Percentiles rank a stretch among this genome's conserved stretches.
phyloP scores from a whole-genome alignment of 2,888 invertebrate species.

The Rhingia rostrata region DNA sequence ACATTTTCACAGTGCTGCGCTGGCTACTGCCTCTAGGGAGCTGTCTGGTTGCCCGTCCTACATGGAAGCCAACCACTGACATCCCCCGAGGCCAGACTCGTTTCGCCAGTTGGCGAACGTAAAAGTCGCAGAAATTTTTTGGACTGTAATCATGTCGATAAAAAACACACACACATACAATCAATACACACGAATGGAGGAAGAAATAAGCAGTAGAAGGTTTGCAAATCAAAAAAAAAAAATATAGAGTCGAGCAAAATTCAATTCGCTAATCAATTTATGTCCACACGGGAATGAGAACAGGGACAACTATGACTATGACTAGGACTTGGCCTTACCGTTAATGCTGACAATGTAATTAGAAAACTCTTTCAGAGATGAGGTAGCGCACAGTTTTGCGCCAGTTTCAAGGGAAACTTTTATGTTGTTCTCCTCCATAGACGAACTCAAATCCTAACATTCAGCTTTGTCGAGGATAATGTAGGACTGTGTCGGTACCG shows the following conservation, averaged over 20 bases:
- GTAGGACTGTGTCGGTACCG: background rate
- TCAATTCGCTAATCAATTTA: conserved; percentile 74
- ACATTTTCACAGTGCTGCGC: conserved; percentile 6
- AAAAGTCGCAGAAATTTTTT: conserved; percentile 13
- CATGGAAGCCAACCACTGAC: conserved; percentile 17
- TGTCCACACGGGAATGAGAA: conserved; percentile 55
- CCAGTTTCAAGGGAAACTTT: conserved; percentile 60
- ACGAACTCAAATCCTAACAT: conserved; percentile 10
- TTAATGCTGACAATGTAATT: conserved; percentile 72
- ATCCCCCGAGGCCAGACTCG: conserved; percentile 31
- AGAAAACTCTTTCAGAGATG: conserved; percentile 58
- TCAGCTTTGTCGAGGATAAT: conserved; percentile 22
- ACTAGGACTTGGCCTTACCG: conserved; percentile 31
- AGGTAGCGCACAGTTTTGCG: conserved; percentile 16
- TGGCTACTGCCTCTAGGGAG: conserved; percentile 52
- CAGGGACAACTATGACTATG: conserved; percentile 35
- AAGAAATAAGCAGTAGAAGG: conserved; percentile 35
- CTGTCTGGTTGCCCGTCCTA: conserved; percentile 59
- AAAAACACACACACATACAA: background rate
- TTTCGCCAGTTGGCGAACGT: conserved; percentile 42
- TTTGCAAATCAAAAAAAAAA: conserved; percentile 14
- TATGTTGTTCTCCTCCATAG: conserved; percentile 18
- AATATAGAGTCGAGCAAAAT: conserved; percentile 49
- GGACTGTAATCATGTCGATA: conserved; percentile 13
- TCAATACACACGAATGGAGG: conserved; percentile 28